Conservation (phyloP, 1,140 invertebrate genomes). For the Zaprionus africanus region DNA sequence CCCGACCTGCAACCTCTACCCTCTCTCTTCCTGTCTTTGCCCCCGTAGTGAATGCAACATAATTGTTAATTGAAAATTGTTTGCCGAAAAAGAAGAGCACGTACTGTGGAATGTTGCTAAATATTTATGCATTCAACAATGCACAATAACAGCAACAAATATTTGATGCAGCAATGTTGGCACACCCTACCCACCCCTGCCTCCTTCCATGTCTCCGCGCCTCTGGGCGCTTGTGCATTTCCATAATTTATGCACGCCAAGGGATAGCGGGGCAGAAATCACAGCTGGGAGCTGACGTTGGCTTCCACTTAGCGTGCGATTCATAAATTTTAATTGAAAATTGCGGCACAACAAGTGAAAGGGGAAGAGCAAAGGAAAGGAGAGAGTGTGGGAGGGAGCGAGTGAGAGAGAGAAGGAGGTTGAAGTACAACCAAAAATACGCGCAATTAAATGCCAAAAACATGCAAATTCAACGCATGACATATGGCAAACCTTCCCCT, state of each 20-base stretch:
- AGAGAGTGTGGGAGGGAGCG: not conserved
- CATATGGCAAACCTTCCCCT: slow-evolving; percentile 31
- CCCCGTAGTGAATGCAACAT: slow-evolving; percentile 44
- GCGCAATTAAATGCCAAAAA: slow-evolving; percentile 70
- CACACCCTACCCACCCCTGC: not conserved
- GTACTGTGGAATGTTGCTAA: slow-evolving; percentile 45
- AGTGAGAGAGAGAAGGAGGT: not conserved
- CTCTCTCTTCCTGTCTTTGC: not conserved
- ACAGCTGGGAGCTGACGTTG: slow-evolving; percentile 17
- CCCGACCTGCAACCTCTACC: not conserved
- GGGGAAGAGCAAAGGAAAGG: not conserved
- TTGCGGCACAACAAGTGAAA: slow-evolving; percentile 36
- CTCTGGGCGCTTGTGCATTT: slow-evolving; percentile 45
- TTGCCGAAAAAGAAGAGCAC: slow-evolving; percentile 41
- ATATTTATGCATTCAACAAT: slow-evolving; percentile 79
- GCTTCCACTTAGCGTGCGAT: slow-evolving; percentile 50
- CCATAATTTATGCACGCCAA: slow-evolving; percentile 65
- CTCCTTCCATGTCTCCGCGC: too few species aligned
- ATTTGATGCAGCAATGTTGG: slow-evolving; percentile 45
- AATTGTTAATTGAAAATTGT: slow-evolving; percentile 80
- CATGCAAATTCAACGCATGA: slow-evolving; percentile 35
- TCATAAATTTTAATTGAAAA: slow-evolving; percentile 79
- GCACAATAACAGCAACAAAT: slow-evolving; percentile 56
- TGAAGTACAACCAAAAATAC: slow-evolving; percentile 18
- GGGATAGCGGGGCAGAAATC: slow-evolving; percentile 19